Percentiles rank a stretch among this genome's conserved stretches.
These are phyloP conservation scores for Elanoides forficatus DNA, from an alignment of 2,113 vertebrate genomes.

Conservation along the genomic window DNA sequence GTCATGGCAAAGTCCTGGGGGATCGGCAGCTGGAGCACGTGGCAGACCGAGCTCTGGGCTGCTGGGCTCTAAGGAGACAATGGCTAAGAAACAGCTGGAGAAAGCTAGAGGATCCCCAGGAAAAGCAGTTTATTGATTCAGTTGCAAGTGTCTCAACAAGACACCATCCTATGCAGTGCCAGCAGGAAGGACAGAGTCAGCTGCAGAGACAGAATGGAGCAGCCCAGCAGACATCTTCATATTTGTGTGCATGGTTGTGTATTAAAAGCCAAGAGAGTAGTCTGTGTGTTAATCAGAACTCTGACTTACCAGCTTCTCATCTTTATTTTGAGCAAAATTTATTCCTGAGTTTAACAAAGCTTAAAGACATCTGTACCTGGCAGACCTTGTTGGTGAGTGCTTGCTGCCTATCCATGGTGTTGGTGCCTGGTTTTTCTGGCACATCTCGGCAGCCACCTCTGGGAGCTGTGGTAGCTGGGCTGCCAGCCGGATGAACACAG, in stretches of 20 bases:
- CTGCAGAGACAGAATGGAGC: not conserved
- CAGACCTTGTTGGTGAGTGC: not conserved
- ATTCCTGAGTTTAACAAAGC: not conserved
- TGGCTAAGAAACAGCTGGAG: not conserved
- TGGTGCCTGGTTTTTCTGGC: not conserved
- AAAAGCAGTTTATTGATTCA: not conserved
- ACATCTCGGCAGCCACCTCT: fast-evolving
- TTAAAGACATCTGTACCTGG: not conserved
- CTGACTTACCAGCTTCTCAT: not conserved
- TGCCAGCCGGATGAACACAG: not conserved
- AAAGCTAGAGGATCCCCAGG: not conserved
- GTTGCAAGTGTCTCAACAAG: not conserved
- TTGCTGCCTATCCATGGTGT: not conserved
- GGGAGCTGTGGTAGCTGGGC: not conserved
- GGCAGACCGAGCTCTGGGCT: not conserved
- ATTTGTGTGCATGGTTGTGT: not conserved
- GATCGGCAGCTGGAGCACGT: fast-evolving
- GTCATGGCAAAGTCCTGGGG: not conserved
- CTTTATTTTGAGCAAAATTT: not conserved
- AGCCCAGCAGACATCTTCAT: not conserved
- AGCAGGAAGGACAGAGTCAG: not conserved
- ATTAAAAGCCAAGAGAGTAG: not conserved
- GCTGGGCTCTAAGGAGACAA: not conserved
- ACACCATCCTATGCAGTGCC: too few species aligned
- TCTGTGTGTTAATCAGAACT: not conserved